phyloP scores from a whole-genome alignment of 2,797 vertebrate species.

The Chromobotia macracanthus region DNA sequence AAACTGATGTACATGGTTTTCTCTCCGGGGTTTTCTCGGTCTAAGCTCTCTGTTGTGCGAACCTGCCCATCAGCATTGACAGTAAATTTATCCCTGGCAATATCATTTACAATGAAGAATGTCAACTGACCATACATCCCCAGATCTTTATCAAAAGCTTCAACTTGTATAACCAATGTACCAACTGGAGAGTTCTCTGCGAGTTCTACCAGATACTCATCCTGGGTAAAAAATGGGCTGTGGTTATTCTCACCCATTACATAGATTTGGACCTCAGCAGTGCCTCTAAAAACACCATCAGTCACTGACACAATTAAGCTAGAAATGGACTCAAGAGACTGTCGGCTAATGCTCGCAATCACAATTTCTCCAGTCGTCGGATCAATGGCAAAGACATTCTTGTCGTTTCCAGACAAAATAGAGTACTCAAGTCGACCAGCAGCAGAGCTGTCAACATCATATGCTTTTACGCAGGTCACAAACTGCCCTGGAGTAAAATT shows the following conservation, averaged over 20 bases:
- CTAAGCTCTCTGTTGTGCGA: conserved; percentile 80
- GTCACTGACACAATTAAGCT: conserved; percentile 81
- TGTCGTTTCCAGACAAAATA: conserved; percentile 81
- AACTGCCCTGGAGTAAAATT: conserved; percentile 80
- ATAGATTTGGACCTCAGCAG: conserved; percentile 74
- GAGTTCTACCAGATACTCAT: conserved; percentile 82
- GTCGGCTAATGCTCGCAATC: conserved; percentile 74
- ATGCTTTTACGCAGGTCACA: conserved; percentile 80
- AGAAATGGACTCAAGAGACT: conserved; percentile 71
- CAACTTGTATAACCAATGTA: conserved; percentile 77
- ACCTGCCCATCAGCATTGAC: conserved; percentile 79
- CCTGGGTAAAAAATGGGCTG: conserved; percentile 79
- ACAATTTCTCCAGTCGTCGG: conserved; percentile 77
- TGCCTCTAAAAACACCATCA: conserved; percentile 84
- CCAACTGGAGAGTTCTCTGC: conserved; percentile 80
- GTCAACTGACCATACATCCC: conserved; percentile 76
- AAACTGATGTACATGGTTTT: conserved; percentile 80
- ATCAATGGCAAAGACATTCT: conserved; percentile 79
- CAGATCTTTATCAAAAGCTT: conserved; percentile 78
- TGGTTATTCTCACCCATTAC: conserved; percentile 80
- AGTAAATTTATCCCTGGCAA: conserved; percentile 83
- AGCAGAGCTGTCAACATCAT: conserved; percentile 79
- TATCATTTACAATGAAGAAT: conserved; percentile 84
- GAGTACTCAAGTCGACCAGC: conserved; percentile 77
- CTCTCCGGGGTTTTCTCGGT: conserved; percentile 80